phyloP scores from a whole-genome alignment of 1,140 invertebrate genomes.

The Dicyema japonicum region DNA sequence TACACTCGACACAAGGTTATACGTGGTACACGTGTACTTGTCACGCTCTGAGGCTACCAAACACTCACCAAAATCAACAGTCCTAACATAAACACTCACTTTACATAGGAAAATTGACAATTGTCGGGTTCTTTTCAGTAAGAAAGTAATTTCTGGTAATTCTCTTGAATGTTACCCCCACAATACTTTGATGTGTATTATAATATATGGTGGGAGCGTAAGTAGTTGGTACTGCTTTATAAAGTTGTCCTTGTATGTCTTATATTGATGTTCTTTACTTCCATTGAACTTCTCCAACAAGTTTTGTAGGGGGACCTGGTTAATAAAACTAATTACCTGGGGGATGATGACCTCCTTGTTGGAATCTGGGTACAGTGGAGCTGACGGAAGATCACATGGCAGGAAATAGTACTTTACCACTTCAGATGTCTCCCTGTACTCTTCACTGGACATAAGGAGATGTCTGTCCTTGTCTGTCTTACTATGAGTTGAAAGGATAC shows the following conservation, averaged over 20 bases:
- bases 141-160: slow-evolving; percentile 98
- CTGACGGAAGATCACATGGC: slow-evolving; percentile 72
- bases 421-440: slow-evolving; percentile 16
- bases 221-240: slow-evolving; percentile 82
- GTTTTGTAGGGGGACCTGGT: slow-evolving; percentile 57
- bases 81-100: slow-evolving; percentile 39
- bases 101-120: slow-evolving; percentile 95
- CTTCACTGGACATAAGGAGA: not conserved
- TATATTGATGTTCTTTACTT: slow-evolving; percentile 71
- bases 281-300: slow-evolving; percentile 83
- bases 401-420: slow-evolving; percentile 70
- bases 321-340: slow-evolving; percentile 30
- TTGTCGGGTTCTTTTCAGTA: slow-evolving; percentile 91
- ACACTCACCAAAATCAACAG: slow-evolving; percentile 84
- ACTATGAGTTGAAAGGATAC: too few relatives aligned
- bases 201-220: slow-evolving; percentile 67
- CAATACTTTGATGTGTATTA: slow-evolving; percentile 60
- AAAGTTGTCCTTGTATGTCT: slow-evolving; percentile 92
- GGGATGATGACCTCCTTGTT: slow-evolving; percentile 89
- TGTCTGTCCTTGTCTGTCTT: slow-evolving; percentile 1
- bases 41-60: slow-evolving; percentile 42
- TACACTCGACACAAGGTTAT: slow-evolving; percentile 83
- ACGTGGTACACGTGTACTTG: slow-evolving; percentile 37
- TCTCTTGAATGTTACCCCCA: slow-evolving; percentile 25
- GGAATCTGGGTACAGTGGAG: slow-evolving; percentile 79